These are phyloP conservation scores for Conopomorpha cramerella DNA, from an alignment of 1,140 invertebrate species.

Conservation along the genomic window DNA sequence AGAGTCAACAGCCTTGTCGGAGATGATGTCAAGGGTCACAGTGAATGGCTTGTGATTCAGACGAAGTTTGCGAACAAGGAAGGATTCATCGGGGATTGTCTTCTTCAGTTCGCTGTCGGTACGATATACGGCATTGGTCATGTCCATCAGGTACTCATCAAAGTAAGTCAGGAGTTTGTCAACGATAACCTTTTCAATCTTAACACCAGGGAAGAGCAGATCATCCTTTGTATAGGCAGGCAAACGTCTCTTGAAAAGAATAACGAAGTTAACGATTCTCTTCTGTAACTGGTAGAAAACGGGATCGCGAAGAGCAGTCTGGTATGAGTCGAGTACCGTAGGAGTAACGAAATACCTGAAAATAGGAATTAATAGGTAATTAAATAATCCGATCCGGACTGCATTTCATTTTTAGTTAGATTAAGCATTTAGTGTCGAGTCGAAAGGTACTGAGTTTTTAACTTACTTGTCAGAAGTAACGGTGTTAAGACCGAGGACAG, in stretches of 20 bases:
- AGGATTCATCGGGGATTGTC: slow-evolving; percentile 36
- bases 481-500: slow-evolving; percentile 32
- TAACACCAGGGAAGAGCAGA: slow-evolving; percentile 62
- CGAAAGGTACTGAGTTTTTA: not conserved
- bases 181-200: slow-evolving; percentile 59
- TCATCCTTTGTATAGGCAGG: slow-evolving; percentile 69
- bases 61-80: slow-evolving; percentile 63
- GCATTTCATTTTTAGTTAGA: too few relatives aligned
- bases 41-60: slow-evolving; percentile 70
- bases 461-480: slow-evolving; percentile 36
- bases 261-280: slow-evolving; percentile 61
- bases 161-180: slow-evolving; percentile 63
- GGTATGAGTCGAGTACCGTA: slow-evolving; percentile 56
- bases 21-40: slow-evolving; percentile 62
- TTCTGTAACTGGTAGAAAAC: slow-evolving; percentile 69
- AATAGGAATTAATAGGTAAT: slow-evolving; percentile 16
- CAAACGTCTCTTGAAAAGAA: slow-evolving; percentile 63
- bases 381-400: not conserved
- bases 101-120: slow-evolving; percentile 36
- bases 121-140: slow-evolving; percentile 55
- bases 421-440: not conserved
- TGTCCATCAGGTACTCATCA: slow-evolving; percentile 59
- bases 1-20: slow-evolving; percentile 59
- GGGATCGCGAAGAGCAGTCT: slow-evolving; percentile 70
- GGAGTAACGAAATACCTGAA: slow-evolving; percentile 56